Percentiles rank a stretch among this genome's conserved stretches.
These are phyloP conservation scores for Cyprinus carpio DNA, from an alignment of 2,113 vertebrate species.

Conservation along the genomic window DNA sequence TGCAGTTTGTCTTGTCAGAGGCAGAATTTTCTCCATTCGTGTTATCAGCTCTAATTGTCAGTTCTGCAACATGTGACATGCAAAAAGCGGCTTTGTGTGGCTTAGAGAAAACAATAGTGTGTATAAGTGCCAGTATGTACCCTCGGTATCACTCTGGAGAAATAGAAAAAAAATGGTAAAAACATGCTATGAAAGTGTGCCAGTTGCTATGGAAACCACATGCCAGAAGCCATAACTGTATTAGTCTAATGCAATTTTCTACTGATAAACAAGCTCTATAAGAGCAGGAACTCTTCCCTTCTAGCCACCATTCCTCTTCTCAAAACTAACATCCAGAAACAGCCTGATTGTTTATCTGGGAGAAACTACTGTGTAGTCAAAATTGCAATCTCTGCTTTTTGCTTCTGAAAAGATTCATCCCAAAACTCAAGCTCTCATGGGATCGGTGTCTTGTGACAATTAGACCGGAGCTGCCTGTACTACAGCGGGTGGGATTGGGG, in stretches of 20 bases:
- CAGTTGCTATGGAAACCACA: slow-evolving; percentile 46
- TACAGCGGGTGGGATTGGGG: background rate
- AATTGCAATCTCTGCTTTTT: background rate
- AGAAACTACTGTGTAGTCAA: background rate
- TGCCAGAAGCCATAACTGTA: slow-evolving; percentile 43
- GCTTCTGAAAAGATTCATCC: background rate
- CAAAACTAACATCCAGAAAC: background rate
- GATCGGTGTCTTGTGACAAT: background rate
- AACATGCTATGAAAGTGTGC: slow-evolving; percentile 32
- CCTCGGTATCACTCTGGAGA: background rate
- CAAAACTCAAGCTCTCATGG: background rate
- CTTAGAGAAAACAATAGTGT: background rate
- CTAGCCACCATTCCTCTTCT: background rate
- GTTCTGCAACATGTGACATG: background rate
- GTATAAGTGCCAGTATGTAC: background rate
- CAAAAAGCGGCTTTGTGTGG: background rate
- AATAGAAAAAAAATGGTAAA: background rate
- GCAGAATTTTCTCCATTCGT: background rate
- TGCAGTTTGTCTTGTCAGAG: background rate
- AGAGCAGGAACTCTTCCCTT: background rate
- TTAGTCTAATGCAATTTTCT: slow-evolving; percentile 54
- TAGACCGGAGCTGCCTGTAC: slow-evolving; percentile 6
- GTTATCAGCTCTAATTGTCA: background rate
- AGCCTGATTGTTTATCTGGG: background rate
- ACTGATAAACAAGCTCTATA: slow-evolving; percentile 36